Base-by-base conservation (phyloP, 1,140 invertebrate species). In the Nymphalis io region DNA sequence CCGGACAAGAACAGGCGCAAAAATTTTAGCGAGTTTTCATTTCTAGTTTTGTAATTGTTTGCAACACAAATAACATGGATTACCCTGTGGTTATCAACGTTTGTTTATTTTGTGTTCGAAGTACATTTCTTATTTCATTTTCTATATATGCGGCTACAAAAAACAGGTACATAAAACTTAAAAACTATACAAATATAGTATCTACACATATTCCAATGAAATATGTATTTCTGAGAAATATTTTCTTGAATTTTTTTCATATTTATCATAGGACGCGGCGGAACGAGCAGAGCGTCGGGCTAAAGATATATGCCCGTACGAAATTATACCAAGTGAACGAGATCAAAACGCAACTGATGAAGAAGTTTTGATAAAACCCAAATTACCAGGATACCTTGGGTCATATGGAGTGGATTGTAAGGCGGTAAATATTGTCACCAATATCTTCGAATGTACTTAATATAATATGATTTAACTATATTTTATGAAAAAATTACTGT, bases 381-480 rank as follows among this genome's bases (percentile, higher is more conserved):
- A 72, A 12, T 68, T 82, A 12, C 83, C 83, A 1, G 87, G 87
- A 2, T 88, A 88, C 68, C 78, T 89, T n/a, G 88, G 87, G 33
- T 82, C 79, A 15, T 85, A 83, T 60, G 81, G 74, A 13, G 81
- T 89, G 0, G 82, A 89, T 62, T 89, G 87, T 60, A 88, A 90
- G 60, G 71, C 86, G 78, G 88, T 89, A 78, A 61, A 27, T 15
- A 55, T 48, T 44, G 40, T 44, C 0, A 3, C 12, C 8, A 44
- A 44, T 44, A 33, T 44, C n/a, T 44, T 13, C 11, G 4, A 44
- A 11, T 12, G 40, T 42, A 44, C 5, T 8, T 1, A n/a, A n/a
- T n/a, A n/a, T n/a, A n/a, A n/a, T n/a, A n/a, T n/a, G n/a, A n/a
- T n/a, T n/a, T n/a, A n/a, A n/a, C n/a, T n/a, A n/a, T n/a, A n/a